Conservation (phyloP, 2,113 vertebrate genomes). For the Jaculus jaculus region DNA sequence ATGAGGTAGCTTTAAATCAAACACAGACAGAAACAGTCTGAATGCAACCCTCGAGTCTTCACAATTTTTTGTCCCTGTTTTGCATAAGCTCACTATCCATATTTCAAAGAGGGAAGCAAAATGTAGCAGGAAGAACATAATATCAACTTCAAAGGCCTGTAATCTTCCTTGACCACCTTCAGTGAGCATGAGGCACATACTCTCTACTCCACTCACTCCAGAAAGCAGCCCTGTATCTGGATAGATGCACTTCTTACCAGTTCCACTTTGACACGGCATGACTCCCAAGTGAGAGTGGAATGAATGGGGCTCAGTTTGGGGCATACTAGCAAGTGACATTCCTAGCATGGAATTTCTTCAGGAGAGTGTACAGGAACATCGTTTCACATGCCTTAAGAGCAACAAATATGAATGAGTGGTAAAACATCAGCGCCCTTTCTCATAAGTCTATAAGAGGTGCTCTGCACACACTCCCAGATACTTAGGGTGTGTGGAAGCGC, state of each 20-base stretch:
- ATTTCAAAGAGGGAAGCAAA: background rate
- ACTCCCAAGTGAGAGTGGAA: background rate
- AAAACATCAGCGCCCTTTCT: background rate
- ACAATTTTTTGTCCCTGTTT: background rate
- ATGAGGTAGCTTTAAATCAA: background rate
- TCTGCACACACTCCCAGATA: background rate
- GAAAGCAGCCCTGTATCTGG: background rate
- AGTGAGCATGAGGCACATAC: background rate
- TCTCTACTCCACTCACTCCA: rapidly evolving
- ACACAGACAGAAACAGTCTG: background rate
- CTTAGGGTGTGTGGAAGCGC: background rate
- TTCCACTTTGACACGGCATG: background rate
- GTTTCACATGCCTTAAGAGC: background rate
- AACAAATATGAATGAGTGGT: background rate
- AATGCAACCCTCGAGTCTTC: background rate
- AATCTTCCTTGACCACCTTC: background rate
- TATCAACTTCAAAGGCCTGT: background rate
- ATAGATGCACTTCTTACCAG: rapidly evolving
- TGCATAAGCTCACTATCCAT: background rate
- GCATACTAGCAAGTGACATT: background rate
- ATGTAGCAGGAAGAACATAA: background rate
- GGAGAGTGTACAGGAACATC: background rate
- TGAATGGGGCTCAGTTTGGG: background rate
- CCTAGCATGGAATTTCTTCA: background rate
- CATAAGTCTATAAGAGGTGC: background rate